Evolutionary conservation across 92 coral and sea anemone species (phyloP), one percentile per base, ranked within the genome.

Genomic region (Meandrina meandrites): DNA sequence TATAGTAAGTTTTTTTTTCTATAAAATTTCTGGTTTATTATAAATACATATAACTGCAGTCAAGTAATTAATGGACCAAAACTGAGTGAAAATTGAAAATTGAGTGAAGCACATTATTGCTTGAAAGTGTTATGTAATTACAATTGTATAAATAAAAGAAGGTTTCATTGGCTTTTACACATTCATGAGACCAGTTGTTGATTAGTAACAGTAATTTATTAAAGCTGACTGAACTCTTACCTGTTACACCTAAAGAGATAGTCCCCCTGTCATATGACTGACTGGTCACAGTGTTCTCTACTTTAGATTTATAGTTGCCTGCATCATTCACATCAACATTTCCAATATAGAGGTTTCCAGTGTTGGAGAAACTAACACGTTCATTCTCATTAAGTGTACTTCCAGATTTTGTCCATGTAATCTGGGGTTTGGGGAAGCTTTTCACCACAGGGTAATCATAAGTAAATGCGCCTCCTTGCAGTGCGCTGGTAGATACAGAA

Each of bases 331-430:
- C 68, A 42, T 85, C 82, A 27, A 93, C 84, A 54, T 89, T 81
- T n/a, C 94, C 98, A 87, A 97, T 90, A 81, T 95, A 97, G 22
- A 97, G 88, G 75, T 97, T 94, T 3, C 99, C 99, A 35, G 81
- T 86, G 47, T 86, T 86, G 8, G 99, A 95, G 51, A 97, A 83
- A 83, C 98, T 93, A 54, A 95, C 86, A 64, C 97, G 90, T 0
- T 83, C 67, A 28, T 78, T 40, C 91, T 97, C 99, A 24, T 22
- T 21, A 31, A 97, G 47, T 27, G 71, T 40, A 17, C 2, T 35
- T 31, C 90, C 93, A 82, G 32, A 48, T 69, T 89, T 92, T 79
- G 50, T 89, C 97, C 97, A 97, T 14, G 79, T 89, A 79, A 88
- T 89, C 5, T 56, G 76, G 22, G 99, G 96, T 32, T 87, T 87